These are phyloP conservation scores for Aradophagus sp. DNA, from an alignment of 1,140 invertebrate species.

Conservation along the genomic window DNA sequence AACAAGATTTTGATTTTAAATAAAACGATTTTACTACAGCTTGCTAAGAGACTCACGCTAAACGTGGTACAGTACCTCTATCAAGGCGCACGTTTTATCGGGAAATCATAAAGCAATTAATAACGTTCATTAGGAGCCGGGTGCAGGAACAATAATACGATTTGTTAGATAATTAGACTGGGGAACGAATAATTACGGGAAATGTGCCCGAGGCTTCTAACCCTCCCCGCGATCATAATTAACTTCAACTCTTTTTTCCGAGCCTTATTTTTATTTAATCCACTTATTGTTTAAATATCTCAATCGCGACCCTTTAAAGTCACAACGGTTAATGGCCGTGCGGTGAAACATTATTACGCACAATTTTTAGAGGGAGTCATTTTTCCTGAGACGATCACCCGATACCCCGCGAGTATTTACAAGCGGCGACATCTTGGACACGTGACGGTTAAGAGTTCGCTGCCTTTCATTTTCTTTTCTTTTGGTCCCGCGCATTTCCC, in stretches of 20 bases:
- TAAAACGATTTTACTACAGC: too few species aligned
- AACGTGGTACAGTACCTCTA: conserved; percentile 69
- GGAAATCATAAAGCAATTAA: conserved; percentile 75
- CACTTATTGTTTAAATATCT: conserved; percentile 39
- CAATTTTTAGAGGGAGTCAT: conserved; percentile 7
- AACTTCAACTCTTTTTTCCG: conserved; percentile 37
- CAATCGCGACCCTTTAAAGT: conserved; percentile 14
- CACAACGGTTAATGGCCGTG: conserved; percentile 1
- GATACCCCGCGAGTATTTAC: conserved; percentile 38
- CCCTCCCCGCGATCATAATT: conserved; percentile 45
- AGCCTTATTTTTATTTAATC: conserved; percentile 36
- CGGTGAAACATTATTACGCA: conserved; percentile 13
- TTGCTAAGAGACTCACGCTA: too few species aligned
- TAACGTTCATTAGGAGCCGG: conserved; percentile 66
- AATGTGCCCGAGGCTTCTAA: neutral
- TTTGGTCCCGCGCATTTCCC: too few species aligned
- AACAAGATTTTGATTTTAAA: too few species aligned
- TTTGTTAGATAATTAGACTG: conserved; percentile 72
- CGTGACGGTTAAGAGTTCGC: conserved; percentile 61
- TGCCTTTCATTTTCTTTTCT: conserved; percentile 38
- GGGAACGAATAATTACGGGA: conserved; percentile 65
- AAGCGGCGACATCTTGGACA: conserved; percentile 68
- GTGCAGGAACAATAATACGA: conserved; percentile 65
- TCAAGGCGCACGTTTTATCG: conserved; percentile 68
- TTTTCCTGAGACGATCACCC: conserved; percentile 8